Conservation (phyloP, 2,797 vertebrate genomes). For the Tympanoctomys barrerae region DNA sequence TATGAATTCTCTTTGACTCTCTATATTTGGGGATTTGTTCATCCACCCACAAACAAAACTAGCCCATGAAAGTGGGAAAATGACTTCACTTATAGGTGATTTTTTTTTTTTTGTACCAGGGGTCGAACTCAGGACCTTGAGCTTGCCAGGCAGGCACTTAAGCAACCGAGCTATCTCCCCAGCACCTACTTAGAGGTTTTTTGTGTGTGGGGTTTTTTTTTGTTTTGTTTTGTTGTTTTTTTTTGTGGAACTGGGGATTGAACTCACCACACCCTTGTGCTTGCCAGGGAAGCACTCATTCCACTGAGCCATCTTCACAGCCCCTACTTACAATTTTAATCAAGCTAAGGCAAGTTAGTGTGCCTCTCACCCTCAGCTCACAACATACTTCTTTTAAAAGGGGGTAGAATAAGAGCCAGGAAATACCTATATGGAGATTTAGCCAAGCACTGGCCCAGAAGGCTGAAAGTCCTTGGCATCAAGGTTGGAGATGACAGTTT, state of each 20-base stretch:
- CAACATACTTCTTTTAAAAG: not conserved
- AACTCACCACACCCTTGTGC: too few species aligned
- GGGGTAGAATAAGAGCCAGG: not conserved
- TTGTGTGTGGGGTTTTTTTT: too few species aligned
- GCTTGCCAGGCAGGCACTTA: too few species aligned
- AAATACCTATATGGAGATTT: not conserved
- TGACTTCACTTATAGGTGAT: not conserved
- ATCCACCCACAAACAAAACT: not conserved
- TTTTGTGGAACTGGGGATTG: too few species aligned
- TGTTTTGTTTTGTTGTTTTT: too few species aligned
- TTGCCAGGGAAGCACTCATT: too few species aligned
- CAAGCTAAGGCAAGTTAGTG: not conserved
- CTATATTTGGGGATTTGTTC: not conserved
- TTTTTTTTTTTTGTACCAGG: too few species aligned
- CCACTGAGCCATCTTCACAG: too few species aligned
- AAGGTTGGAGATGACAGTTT: not conserved
- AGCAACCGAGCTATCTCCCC: too few species aligned
- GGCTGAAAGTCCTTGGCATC: not conserved
- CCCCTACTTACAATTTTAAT: not conserved
- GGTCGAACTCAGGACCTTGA: too few species aligned
- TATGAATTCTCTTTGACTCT: not conserved
- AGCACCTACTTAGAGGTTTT: too few species aligned
- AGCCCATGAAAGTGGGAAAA: not conserved
- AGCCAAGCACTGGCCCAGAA: not conserved
- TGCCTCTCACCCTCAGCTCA: not conserved